Evolutionary conservation across 1,140 invertebrate species (phyloP).

Genomic region (Hylaeus volcanicus): DNA sequence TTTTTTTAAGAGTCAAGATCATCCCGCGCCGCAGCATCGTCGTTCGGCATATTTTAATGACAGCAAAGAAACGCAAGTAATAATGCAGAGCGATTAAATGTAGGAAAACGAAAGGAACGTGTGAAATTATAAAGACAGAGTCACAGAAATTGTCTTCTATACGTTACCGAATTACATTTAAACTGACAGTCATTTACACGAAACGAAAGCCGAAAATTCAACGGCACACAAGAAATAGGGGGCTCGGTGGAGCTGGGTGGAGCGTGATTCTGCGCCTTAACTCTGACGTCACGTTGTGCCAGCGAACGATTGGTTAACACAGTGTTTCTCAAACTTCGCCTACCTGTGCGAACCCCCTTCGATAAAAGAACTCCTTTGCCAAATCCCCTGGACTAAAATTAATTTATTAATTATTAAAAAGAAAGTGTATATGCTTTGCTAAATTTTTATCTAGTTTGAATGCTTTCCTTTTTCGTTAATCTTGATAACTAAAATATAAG

Average conservation of each 20-base stretch:
- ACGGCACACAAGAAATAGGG: conserved; percentile 24
- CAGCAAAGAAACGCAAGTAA: neutral
- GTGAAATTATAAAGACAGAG: neutral
- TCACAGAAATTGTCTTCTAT: neutral
- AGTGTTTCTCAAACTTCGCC: no score
- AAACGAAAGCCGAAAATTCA: conserved; percentile 40
- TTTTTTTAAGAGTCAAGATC: neutral
- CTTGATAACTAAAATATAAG: no score
- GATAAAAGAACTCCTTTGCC: no score
- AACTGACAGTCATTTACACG: conserved; percentile 14
- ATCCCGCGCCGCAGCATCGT: neutral
- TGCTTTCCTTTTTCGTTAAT: no score
- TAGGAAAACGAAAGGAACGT: neutral
- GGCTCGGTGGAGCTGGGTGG: conserved; percentile 2
- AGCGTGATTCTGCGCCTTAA: conserved; percentile 57
- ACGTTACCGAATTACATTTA: conserved; percentile 44
- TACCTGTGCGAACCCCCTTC: no score
- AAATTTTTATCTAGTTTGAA: no score
- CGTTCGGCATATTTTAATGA: neutral
- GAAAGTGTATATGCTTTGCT: no score
- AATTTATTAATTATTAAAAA: no score
- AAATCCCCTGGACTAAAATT: no score
- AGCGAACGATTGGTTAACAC: conserved; percentile 37
- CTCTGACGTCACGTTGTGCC: conserved; percentile 36
- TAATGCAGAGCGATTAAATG: neutral